Evolutionary conservation across 2,113 vertebrate species (phyloP).

Genomic region (Zootoca vivipara): DNA sequence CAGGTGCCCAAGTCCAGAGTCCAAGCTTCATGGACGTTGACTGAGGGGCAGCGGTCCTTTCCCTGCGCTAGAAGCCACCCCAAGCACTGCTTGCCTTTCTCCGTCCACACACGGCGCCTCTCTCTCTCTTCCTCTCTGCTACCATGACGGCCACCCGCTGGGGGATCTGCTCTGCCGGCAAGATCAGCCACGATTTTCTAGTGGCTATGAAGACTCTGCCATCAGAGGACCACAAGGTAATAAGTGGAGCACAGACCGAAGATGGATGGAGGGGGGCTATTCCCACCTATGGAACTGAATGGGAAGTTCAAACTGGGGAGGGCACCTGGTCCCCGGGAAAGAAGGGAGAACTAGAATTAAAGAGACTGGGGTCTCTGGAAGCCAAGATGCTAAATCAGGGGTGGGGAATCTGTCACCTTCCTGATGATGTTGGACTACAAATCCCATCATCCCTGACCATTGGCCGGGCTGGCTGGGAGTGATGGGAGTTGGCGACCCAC

Average conservation of each 20-base stretch:
- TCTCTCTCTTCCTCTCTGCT: not conserved
- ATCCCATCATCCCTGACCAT: too few species aligned
- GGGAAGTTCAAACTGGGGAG: not conserved
- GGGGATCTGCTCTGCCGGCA: constrained; percentile 84
- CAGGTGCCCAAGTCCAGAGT: not conserved
- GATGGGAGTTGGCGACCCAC: too few species aligned
- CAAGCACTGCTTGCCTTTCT: not conserved
- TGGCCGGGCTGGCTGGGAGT: too few species aligned
- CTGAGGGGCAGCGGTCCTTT: too few species aligned
- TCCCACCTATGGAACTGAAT: not conserved
- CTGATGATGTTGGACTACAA: too few species aligned
- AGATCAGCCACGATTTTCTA: constrained; percentile 83
- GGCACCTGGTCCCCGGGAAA: not conserved
- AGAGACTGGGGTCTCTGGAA: not conserved
- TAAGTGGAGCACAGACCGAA: not conserved
- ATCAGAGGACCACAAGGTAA: constrained; percentile 81
- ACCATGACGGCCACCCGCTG: constrained; percentile 74
- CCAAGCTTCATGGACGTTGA: not conserved
- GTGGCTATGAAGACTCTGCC: constrained; percentile 79
- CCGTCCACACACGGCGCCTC: not conserved
- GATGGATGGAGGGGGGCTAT: not conserved
- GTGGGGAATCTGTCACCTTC: too few species aligned
- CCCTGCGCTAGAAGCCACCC: too few species aligned
- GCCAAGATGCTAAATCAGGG: not conserved
- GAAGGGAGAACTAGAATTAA: not conserved